Evolutionary conservation across 1,140 invertebrate genomes (phyloP), one percentile per base, ranked within the genome.

Genomic region (Triops cancriformis): DNA sequence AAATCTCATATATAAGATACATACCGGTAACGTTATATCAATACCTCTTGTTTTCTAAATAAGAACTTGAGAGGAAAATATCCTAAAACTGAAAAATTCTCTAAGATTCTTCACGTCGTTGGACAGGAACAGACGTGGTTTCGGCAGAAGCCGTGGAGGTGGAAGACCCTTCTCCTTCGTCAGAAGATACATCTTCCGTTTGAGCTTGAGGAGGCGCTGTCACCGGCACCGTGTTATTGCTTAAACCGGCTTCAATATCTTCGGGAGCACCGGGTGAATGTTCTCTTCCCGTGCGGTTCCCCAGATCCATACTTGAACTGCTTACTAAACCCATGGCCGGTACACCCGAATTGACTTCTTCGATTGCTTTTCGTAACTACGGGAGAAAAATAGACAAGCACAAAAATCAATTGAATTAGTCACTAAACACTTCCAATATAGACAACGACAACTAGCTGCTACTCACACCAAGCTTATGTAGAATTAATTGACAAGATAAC

Each of bases 331-430:
- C 77, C 73, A 43, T 43, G 11, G n/a, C 73, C 41, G 73, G 28
- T 73, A 45, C 28, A 27, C 92, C 92, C 26, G 91, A 88, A 83
- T 95, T 95, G 10, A 93, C 92, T 80, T 95, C 91, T 82, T 96
- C 93, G 78, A 96, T 96, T 0, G 93, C 93, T 85, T 92, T 93
- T 74, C 94, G 87, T 10, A 95, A 83, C 92, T 94, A 84, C 43
- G 23, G 23, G 82, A 84, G 77, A 76, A 79, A 80, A 78, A 27
- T n/a, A 76, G 41, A 79, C 76, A 42, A 41, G 43, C 73, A 31
- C 14, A 12, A 42, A 75, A 51, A 14, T n/a, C n/a, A n/a, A n/a
- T n/a, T n/a, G n/a, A n/a, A n/a, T n/a, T n/a, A n/a, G n/a, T n/a
- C n/a, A n/a, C n/a, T n/a, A n/a, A n/a, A n/a, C n/a, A n/a, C n/a